Evolutionary conservation across 1,140 invertebrate species (phyloP), one percentile per base, ranked within the genome.

Genomic region (Drosophila teissieri): DNA sequence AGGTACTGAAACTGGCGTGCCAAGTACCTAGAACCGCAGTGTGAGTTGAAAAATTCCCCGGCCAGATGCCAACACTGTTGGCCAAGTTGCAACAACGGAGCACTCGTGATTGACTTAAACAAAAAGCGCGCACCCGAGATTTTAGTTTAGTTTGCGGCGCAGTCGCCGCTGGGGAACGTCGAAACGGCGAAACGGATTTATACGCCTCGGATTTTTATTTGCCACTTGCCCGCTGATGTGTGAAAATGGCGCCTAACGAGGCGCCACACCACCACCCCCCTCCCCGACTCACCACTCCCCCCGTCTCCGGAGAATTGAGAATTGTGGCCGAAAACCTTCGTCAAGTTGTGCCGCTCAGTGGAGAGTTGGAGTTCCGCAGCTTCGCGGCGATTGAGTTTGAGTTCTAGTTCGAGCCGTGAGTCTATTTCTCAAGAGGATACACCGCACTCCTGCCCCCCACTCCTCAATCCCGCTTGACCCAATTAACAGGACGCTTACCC

Each of bases 51-150:
- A 11, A 12, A 15, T 31, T 8, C 0, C 22, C 8, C 17, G 42
- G 10, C 2, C 7, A 19, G 11, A 0, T 2, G 58, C 17, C 60
- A 63, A n/a, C 60, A 60, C 60, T 63, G 17, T n/a, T 63, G 60
- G 65, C 52, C 68, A 57, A 37, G 60, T 68, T 68, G 64, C 76
- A 73, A 79, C 73, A 63, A 88, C 83, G 76, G 80, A 89, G 80
- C 84, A 89, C 82, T 83, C 84, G 84, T 90, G 84, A 84, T 90
- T 89, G 85, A 89, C 84, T 89, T 89, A 89, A 89, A 84, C 80
- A 90, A 82, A 83, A 89, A 82, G 75, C 84, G 84, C 84, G 84
- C 80, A 89, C 80, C 60, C 61, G 64, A 89, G 57, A 58, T 89
- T 89, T 89, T 52, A 80, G 85, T 89, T 89, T 89, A 89, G 84